Conservation (phyloP, 2,113 vertebrate species). For the Dendropsophus ebraccatus region DNA sequence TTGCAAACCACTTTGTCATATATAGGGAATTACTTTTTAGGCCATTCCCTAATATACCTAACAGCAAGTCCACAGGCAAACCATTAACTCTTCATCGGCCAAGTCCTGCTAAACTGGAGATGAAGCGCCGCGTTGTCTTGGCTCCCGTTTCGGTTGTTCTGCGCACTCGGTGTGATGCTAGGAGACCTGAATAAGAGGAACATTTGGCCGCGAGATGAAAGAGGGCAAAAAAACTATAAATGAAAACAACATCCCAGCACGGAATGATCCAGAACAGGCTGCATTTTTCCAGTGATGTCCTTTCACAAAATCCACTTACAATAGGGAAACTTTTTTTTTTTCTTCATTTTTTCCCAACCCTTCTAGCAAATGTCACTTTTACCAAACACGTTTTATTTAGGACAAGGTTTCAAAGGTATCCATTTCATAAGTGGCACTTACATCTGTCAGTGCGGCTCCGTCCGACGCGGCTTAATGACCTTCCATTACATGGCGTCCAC, state of each 20-base stretch:
- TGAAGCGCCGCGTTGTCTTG: neutral
- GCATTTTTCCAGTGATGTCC: neutral
- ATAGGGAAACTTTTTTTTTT: neutral
- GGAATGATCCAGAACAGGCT: constrained; percentile 11
- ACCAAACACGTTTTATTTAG: constrained; percentile 2
- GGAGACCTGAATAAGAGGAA: constrained; percentile 31
- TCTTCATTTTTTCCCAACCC: neutral
- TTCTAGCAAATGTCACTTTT: neutral
- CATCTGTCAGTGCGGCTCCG: constrained; percentile 15
- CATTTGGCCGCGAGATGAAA: constrained; percentile 40
- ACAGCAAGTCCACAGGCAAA: neutral
- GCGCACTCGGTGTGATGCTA: constrained; percentile 2
- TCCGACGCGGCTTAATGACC: neutral
- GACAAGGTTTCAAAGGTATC: neutral
- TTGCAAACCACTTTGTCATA: no score
- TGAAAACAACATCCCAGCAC: constrained; percentile 19
- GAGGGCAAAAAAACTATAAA: neutral
- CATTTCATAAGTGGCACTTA: constrained; percentile 26
- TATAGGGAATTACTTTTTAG: neutral
- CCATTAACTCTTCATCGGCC: neutral
- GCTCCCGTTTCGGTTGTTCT: neutral
- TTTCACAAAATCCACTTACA: neutral
- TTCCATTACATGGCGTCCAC: neutral
- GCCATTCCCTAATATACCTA: neutral
- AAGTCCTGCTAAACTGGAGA: neutral